Base-by-base conservation (phyloP, 2,888 invertebrate species). In the Sericinus montela region DNA sequence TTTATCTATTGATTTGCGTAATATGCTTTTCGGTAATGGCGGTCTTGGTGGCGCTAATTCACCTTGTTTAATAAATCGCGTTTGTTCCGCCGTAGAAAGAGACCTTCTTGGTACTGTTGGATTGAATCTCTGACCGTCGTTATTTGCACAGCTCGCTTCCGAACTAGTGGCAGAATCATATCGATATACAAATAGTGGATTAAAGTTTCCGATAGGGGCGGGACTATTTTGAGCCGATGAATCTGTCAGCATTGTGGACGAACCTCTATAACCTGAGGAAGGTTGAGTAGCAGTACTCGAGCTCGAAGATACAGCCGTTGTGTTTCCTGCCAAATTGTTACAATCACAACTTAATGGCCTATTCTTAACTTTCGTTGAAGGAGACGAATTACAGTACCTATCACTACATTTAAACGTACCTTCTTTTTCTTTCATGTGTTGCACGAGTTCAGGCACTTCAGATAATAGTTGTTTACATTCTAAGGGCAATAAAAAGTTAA, bases 261-360 rank as follows among this genome's bases (percentile, higher is more conserved):
- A 96, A 30, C 96, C 96, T 55, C 96, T 90, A 67, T 95, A 96
- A 1, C 96, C 96, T 10, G 95, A 95, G 40, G 95, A 95, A 6
- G 95, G 95, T 68, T 95, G 95, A 34, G 95, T 95, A 15, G 91
- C 91, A 51, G 94, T 92, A 62, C 93, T 92, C 54, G 94, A 93
- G 74, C 92, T 91, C 10, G 93, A 91, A 2, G 93, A 93, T 19
- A 91, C 88, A 19, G 90, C 89, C 28, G 90, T 90, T 49, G 85
- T 88, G 46, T 91, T 90, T 43, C 90, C 86, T 49, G 89, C 74
- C 52, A 91, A 78, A 58, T 90, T 90, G 54, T 86, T 85, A 57
- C 89, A 90, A 62, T 92, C 92, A 60, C 92, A 92, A 63, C 91
- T 92, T 52, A 89, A 78, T 0, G 91, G 92, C 43, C 92, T 81